Evolutionary conservation across 92 coral and sea anemone genomes (phyloP).

Genomic region (Heliopora coerulea): DNA sequence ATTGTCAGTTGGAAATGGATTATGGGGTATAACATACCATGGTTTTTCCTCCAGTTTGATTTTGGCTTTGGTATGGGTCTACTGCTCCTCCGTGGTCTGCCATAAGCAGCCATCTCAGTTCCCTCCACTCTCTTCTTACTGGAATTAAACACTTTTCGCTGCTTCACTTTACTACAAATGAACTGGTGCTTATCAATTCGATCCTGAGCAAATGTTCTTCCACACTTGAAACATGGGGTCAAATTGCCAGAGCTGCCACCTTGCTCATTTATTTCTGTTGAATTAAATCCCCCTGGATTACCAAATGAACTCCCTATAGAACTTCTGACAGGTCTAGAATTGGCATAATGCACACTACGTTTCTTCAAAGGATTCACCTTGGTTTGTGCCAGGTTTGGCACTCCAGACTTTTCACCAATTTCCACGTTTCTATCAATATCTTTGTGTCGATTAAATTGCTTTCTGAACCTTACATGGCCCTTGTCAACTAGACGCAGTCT

Average conservation of each 20-base stretch:
- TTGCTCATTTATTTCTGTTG: not conserved
- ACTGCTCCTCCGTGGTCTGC: slow-evolving; percentile 61
- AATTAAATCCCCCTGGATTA: slow-evolving; percentile 7
- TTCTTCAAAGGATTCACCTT: not conserved
- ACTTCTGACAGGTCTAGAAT: not conserved
- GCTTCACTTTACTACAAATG: slow-evolving; percentile 64
- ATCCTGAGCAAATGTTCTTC: slow-evolving; percentile 85
- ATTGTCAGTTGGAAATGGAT: too few relatives aligned
- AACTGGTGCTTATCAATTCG: slow-evolving; percentile 74
- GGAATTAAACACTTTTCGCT: slow-evolving; percentile 78
- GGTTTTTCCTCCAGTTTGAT: slow-evolving; percentile 87
- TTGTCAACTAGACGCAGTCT: not conserved
- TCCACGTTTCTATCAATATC: not conserved
- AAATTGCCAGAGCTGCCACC: slow-evolving; percentile 45
- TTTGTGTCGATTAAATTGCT: not conserved
- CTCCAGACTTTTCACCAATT: not conserved
- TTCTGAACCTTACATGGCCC: not conserved
- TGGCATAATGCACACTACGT: not conserved
- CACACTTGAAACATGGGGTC: slow-evolving; percentile 80
- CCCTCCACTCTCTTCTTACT: slow-evolving; percentile 83
- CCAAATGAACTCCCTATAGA: not conserved
- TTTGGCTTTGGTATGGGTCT: slow-evolving; percentile 64
- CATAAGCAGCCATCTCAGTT: slow-evolving; percentile 70
- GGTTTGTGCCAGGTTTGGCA: not conserved
- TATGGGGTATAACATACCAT: slow-evolving; percentile 67